These are phyloP conservation scores for Pheosia tremula DNA, from an alignment of 2,888 invertebrate species.

Conservation along the genomic window DNA sequence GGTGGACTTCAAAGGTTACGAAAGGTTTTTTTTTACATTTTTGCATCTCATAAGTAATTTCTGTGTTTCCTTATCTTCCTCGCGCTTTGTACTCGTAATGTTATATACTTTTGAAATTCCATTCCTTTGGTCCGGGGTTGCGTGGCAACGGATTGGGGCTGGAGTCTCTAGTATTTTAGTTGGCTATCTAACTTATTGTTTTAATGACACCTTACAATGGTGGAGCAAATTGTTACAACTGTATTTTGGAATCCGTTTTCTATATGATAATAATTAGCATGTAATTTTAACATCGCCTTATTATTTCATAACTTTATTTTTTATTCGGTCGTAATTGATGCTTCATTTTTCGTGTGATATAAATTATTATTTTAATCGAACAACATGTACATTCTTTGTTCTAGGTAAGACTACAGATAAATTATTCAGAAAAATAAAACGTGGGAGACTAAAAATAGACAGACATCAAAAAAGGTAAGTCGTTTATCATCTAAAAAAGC, in stretches of 20 bases:
- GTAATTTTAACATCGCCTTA: too few relatives aligned
- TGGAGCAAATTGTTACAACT: too few relatives aligned
- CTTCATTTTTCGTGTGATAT: neutral
- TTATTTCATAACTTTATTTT: too few relatives aligned
- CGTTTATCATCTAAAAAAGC: conserved; percentile 53
- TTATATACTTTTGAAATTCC: conserved; percentile 8
- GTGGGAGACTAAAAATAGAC: conserved; percentile 35
- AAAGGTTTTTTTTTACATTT: conserved; percentile 9
- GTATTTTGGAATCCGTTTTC: too few relatives aligned
- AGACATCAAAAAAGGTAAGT: conserved; percentile 49
- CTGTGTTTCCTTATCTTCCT: conserved; percentile 1
- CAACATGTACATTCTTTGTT: conserved; percentile 33
- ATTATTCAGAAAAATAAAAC: conserved; percentile 31
- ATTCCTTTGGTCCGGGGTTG: neutral
- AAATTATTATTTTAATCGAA: conserved; percentile 13
- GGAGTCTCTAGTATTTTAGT: neutral
- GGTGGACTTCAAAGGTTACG: conserved; percentile 14
- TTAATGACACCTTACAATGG: neutral
- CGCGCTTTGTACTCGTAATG: conserved; percentile 11
- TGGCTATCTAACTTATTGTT: neutral
- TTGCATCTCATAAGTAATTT: neutral
- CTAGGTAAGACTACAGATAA: conserved; percentile 51
- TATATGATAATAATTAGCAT: too few relatives aligned
- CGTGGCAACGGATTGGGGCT: neutral
- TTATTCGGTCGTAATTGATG: neutral